A percentile compares a stretch with the other conserved stretches of the same genome.
phyloP scores from a whole-genome alignment of 2,888 invertebrate genomes.

The Pollenia amentaria region DNA sequence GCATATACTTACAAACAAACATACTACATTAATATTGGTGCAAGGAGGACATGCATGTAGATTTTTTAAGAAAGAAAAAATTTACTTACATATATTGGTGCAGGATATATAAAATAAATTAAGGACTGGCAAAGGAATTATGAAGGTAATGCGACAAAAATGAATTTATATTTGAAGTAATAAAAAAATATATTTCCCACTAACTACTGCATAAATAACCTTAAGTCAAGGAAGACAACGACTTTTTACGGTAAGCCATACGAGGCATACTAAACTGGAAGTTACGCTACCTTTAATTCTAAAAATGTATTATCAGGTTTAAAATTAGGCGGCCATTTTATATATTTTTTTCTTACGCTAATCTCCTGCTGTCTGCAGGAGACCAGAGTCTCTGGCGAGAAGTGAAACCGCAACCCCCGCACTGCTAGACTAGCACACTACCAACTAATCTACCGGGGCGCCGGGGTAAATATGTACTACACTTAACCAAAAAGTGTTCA shows the following conservation, averaged over 20 bases:
- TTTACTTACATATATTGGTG: conserved; percentile 32
- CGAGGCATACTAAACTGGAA: neutral
- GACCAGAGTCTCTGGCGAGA: no score
- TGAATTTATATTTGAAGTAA: conserved; percentile 74
- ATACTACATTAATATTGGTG: no score
- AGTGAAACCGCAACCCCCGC: no score
- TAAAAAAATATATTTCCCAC: conserved; percentile 74
- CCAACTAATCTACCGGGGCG: no score
- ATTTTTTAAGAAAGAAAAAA: conserved; percentile 38
- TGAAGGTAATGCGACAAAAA: conserved; percentile 83
- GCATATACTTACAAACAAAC: neutral
- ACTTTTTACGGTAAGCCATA: conserved; percentile 35
- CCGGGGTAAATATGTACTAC: no score
- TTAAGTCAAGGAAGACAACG: conserved; percentile 63
- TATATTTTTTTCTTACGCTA: no score
- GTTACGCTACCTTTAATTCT: no score
- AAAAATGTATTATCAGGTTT: no score
- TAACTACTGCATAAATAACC: conserved; percentile 83
- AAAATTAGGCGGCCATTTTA: no score
- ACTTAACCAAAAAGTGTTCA: no score
- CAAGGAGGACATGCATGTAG: conserved; percentile 69
- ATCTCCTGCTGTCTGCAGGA: no score
- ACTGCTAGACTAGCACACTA: no score
- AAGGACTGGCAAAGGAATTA: conserved; percentile 78
- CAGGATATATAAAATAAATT: conserved; percentile 81